phyloP scores from a whole-genome alignment of 2,113 vertebrate genomes.

The Anarhynchus alexandrinus region DNA sequence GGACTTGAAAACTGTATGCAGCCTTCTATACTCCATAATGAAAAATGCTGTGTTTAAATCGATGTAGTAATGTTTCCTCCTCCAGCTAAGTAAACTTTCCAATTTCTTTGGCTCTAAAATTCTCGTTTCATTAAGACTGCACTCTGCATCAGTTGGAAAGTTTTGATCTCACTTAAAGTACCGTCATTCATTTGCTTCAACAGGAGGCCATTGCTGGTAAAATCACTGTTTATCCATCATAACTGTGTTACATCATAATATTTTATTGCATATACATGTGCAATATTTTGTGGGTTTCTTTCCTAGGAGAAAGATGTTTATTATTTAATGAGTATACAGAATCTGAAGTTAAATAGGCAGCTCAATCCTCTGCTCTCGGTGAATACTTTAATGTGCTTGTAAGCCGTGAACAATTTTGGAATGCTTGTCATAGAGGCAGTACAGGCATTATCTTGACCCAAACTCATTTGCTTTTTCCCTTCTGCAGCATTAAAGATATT shows the following conservation, averaged over 20 bases:
- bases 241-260: neutral
- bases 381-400: neutral
- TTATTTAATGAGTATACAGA: neutral
- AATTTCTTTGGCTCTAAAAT: constrained; percentile 49
- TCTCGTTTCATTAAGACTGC: constrained; percentile 26
- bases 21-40: neutral
- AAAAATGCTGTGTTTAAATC: constrained; percentile 45
- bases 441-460: constrained; percentile 5
- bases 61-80: constrained; percentile 17
- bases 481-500: constrained; percentile 15
- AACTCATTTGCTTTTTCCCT: constrained; percentile 25
- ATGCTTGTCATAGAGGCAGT: neutral
- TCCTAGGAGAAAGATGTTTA: neutral
- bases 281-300: neutral
- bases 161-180: constrained; percentile 52
- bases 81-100: constrained; percentile 47
- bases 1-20: constrained; percentile 18
- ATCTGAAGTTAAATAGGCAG: neutral
- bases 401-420: neutral
- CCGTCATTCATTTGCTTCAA: neutral
- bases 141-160: constrained; percentile 17
- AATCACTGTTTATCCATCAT: neutral
- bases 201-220: neutral
- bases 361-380: neutral
- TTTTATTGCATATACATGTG: neutral